Percentiles rank a stretch among this genome's conserved stretches.
phyloP scores from a whole-genome alignment of 2,113 vertebrate genomes.

The Phalacrocorax carbo region DNA sequence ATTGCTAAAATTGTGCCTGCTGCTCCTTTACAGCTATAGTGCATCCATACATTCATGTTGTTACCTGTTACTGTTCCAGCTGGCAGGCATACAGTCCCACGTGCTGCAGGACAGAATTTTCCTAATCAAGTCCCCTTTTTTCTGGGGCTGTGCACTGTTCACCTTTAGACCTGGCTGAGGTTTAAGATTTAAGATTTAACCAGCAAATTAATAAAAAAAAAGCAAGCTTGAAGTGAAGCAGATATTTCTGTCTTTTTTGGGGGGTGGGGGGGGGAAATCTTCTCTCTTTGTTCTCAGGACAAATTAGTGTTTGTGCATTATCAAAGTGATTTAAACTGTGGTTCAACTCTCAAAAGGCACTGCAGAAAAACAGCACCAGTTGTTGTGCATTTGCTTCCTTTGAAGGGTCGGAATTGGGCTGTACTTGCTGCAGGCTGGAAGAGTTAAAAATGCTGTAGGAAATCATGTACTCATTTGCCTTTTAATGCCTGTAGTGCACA shows the following conservation, averaged over 20 bases:
- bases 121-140: not conserved
- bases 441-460: not conserved
- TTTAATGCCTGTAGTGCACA: not conserved
- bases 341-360: not conserved
- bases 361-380: not conserved
- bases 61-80: not conserved
- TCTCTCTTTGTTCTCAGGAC: constrained; percentile 7
- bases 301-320: not conserved
- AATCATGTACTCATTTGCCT: not conserved
- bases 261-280: not conserved
- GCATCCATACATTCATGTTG: not conserved
- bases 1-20: not conserved
- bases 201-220: not conserved
- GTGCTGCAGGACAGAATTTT: not conserved
- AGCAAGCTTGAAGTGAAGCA: constrained; percentile 5
- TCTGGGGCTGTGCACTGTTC: not conserved
- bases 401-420: not conserved
- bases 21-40: not conserved
- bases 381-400: not conserved
- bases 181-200: not conserved
- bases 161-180: not conserved
- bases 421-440: not conserved
- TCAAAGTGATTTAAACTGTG: constrained; percentile 9
- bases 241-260: not conserved
- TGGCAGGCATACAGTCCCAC: not conserved